Evolutionary conservation across 2,797 vertebrate genomes (phyloP).

Genomic region (Malacoctenus gilli): DNA sequence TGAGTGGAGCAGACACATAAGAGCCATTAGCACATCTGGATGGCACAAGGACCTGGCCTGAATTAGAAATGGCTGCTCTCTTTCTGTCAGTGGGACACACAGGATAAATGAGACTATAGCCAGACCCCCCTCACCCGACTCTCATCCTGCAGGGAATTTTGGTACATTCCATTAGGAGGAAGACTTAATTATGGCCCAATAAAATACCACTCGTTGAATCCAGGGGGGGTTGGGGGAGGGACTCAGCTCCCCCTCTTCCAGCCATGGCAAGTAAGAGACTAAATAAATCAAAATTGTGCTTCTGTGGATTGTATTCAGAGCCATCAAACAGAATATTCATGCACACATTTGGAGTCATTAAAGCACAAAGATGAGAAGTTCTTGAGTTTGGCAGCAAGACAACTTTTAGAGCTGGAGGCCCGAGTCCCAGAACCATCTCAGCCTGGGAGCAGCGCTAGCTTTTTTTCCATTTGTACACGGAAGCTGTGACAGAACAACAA

Average conservation of each 20-base stretch:
- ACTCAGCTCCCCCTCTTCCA: conserved; percentile 33
- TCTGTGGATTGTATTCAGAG: conserved; percentile 43
- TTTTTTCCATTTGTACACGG: no score
- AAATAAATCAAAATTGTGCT: conserved; percentile 46
- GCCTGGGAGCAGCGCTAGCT: no score
- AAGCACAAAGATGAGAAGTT: conserved; percentile 16
- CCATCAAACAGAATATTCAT: conserved; percentile 37
- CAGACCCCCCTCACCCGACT: not conserved
- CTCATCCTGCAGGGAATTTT: conserved; percentile 65
- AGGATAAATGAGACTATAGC: conserved; percentile 68
- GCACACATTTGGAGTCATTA: conserved; percentile 36
- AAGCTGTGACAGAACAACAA: no score
- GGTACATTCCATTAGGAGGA: conserved; percentile 76
- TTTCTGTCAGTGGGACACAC: conserved; percentile 67
- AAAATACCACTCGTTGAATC: conserved; percentile 74
- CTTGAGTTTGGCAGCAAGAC: not conserved
- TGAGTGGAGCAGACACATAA: not conserved
- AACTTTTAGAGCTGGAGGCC: no score
- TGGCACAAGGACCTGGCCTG: conserved; percentile 62
- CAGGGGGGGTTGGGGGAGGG: conserved; percentile 54
- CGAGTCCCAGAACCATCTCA: no score
- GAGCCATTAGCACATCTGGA: conserved; percentile 66
- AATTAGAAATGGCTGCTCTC: conserved; percentile 77
- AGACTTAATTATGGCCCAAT: conserved; percentile 80
- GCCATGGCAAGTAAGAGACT: conserved; percentile 29